A percentile compares a stretch with the other conserved stretches of the same genome.
These are phyloP conservation scores for Bryconaethiops microstoma DNA, from an alignment of 2,797 vertebrate species.

Conservation along the genomic window DNA sequence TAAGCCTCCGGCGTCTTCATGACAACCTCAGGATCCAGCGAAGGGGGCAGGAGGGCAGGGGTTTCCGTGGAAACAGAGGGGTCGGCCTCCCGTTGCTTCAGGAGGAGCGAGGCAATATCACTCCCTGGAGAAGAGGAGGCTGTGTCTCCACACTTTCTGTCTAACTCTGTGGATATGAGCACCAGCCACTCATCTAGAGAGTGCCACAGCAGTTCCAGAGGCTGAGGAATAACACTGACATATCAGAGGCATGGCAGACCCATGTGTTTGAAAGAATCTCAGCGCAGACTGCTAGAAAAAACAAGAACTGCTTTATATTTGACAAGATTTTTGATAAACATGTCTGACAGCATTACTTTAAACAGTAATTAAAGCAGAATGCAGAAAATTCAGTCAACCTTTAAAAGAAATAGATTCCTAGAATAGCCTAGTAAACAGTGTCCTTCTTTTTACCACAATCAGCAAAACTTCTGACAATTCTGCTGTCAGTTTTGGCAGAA, in stretches of 20 bases:
- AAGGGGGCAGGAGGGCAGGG: constrained; percentile 35
- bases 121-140: constrained; percentile 70
- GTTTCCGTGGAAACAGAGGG: constrained; percentile 65
- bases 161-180: constrained; percentile 93
- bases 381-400: background rate
- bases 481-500: background rate
- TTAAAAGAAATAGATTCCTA: background rate
- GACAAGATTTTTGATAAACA: background rate
- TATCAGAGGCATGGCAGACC: background rate
- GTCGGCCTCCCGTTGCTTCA: constrained; percentile 86
- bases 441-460: too few relatives aligned
- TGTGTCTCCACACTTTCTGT: constrained; percentile 83
- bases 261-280: background rate
- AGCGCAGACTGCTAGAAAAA: background rate
- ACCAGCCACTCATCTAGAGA: constrained; percentile 98
- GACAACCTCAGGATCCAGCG: constrained; percentile 60
- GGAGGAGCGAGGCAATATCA: constrained; percentile 91
- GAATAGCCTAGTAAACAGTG: background rate
- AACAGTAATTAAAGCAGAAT: background rate
- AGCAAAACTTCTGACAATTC: background rate
- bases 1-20: constrained; percentile 81
- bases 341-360: background rate
- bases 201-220: constrained; percentile 96
- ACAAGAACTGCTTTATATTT: background rate
- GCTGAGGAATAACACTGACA: constrained; percentile 72